These are phyloP conservation scores for Sesamia inferens DNA, from an alignment of 2,888 invertebrate species.

Conservation along the genomic window DNA sequence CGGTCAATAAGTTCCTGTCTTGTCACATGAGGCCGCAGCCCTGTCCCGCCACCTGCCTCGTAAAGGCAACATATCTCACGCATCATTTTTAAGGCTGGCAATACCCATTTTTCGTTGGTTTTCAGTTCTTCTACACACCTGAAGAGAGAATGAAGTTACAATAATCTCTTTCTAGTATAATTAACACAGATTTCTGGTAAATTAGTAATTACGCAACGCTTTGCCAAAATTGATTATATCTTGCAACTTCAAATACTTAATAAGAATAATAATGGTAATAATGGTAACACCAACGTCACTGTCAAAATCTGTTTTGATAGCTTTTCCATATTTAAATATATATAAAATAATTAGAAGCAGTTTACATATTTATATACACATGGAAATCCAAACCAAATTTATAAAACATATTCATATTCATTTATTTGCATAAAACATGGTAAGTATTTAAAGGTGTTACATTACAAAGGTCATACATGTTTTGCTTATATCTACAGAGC, in stretches of 20 bases:
- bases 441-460: too few relatives aligned
- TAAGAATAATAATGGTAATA: too few relatives aligned
- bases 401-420: too few relatives aligned
- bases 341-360: too few relatives aligned
- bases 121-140: constrained; percentile 98
- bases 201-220: neutral
- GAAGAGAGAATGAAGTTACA: constrained; percentile 6
- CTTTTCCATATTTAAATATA: too few relatives aligned
- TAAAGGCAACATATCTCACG: constrained; percentile 98
- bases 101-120: constrained; percentile 96
- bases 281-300: too few relatives aligned
- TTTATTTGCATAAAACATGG: too few relatives aligned
- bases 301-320: too few relatives aligned
- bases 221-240: neutral
- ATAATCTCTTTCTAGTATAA: neutral
- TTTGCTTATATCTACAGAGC: too few relatives aligned
- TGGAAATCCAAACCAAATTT: too few relatives aligned
- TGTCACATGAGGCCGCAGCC: constrained; percentile 86
- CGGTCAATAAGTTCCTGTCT: constrained; percentile 95
- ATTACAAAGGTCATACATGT: too few relatives aligned
- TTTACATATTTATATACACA: too few relatives aligned
- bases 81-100: constrained; percentile 98
- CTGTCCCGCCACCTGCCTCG: constrained; percentile 93
- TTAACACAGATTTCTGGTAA: neutral
- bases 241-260: neutral